A percentile compares a stretch with the other conserved stretches of the same genome.
Conservation (phyloP, 2,113 vertebrate species). For the Leptosomus discolor region DNA sequence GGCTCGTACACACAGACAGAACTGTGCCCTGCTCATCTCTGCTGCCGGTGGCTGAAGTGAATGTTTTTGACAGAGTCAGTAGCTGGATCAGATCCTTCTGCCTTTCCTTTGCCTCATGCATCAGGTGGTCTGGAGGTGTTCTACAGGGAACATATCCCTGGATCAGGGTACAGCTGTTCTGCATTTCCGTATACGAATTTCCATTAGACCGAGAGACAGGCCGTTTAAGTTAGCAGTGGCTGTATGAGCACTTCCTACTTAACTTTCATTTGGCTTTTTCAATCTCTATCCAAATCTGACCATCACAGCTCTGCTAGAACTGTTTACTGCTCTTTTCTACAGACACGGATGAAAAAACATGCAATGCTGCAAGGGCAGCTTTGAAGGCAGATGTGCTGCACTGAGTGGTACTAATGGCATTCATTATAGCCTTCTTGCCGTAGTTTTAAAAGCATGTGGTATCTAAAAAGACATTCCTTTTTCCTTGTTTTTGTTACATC, state of each 20-base stretch:
- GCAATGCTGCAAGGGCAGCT: not conserved
- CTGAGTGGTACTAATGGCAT: not conserved
- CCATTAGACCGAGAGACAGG: not conserved
- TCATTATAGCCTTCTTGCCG: not conserved
- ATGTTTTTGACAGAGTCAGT: not conserved
- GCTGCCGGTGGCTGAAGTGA: not conserved
- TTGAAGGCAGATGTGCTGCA: not conserved
- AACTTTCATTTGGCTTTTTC: not conserved
- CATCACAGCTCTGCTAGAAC: not conserved
- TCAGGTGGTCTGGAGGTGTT: not conserved
- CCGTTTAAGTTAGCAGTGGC: not conserved
- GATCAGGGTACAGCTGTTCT: not conserved
- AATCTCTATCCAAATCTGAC: not conserved
- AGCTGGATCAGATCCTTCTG: not conserved
- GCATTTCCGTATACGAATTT: not conserved
- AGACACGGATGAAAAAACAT: not conserved
- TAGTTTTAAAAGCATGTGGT: not conserved
- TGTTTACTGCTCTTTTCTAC: not conserved
- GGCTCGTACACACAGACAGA: rapidly evolving
- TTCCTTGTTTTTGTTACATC: not conserved
- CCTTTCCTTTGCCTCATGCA: not conserved
- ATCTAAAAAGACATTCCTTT: not conserved
- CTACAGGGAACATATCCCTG: not conserved
- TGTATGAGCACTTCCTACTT: not conserved
- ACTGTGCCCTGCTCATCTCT: rapidly evolving